Evolutionary conservation across 2,797 vertebrate species (phyloP), one percentile per base, ranked within the genome.

Genomic region (Gouania willdenowi): DNA sequence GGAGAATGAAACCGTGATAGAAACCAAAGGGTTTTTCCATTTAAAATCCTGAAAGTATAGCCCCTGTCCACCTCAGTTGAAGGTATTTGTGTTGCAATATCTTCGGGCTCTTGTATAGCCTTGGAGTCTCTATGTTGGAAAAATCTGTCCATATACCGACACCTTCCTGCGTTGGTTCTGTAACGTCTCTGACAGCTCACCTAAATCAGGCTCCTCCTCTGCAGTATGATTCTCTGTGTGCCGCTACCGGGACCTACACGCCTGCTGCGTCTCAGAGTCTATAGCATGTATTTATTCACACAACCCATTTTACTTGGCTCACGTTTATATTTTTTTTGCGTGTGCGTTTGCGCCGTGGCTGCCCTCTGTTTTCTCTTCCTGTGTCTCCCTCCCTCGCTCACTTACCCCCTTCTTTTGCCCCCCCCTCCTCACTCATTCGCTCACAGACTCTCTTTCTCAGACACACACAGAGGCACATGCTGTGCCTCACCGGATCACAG

Each of bases 161-260:
- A 39, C 53, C 55, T 55, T n/a, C n/a, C 26, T 24, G 62, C 69
- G 64, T 66, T 72, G 34, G 6, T 29, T 65, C 54, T 64, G 43
- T 59, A 58, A 42, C 47, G 64, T 71, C 68, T 38, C 66, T 67
- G 78, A 78, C 80, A 65, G 74, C 77, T 79, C 70, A 78, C 76
- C 78, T 82, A 72, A 67, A 67, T 70, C 74, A 79, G 56, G 79
- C 75, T 83, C 80, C 80, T 83, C 81, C 80, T 85, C 82, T 85
- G 84, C 84, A 79, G 80, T 61, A 81, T 69, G 70, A 66, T 69
- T 59, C 50, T n/a, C 73, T 77, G 28, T 48, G 71, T 79, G 74
- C 75, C 75, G 33, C 72, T 73, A 68, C 71, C 62, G 75, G 73
- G 62, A 77, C 70, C 75, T 68, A 69, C 65, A 30, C 81, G 69